A percentile compares a stretch with the other conserved stretches of the same genome.
phyloP scores from a whole-genome alignment of 1,140 invertebrate species.

The Plutomurus gul region DNA sequence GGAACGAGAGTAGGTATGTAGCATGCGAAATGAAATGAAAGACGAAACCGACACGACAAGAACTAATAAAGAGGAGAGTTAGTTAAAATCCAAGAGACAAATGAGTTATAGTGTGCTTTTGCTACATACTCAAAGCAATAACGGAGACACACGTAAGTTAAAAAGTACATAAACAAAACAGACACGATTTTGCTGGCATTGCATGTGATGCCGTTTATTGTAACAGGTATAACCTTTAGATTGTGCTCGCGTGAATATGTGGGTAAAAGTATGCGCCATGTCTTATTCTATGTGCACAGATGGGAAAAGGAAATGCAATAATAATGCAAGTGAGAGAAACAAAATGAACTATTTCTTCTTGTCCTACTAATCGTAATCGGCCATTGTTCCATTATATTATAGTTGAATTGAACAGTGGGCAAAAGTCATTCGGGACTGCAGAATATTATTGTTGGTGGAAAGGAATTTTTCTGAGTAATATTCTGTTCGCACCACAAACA shows the following conservation, averaged over 20 bases:
- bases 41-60: slow-evolving; percentile 22
- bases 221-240: neutral
- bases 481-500: no score
- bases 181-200: slow-evolving; percentile 10
- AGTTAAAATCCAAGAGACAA: neutral
- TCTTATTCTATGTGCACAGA: neutral
- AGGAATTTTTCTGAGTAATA: no score
- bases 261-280: neutral
- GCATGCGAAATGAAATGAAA: neutral
- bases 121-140: no score
- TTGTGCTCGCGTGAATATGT: neutral
- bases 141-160: no score
- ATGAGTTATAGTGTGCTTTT: no score
- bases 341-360: slow-evolving; percentile 8
- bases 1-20: slow-evolving; percentile 20
- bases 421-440: neutral
- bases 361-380: slow-evolving; percentile 16
- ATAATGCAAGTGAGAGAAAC: slow-evolving; percentile 19
- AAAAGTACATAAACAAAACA: neutral
- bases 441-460: no score
- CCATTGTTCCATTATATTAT: neutral
- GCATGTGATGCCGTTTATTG: neutral
- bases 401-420: neutral
- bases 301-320: slow-evolving; percentile 20
- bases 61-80: no score